These are phyloP conservation scores for Drosophila mimetica DNA, from an alignment of 2,888 invertebrate genomes.

Conservation along the genomic window DNA sequence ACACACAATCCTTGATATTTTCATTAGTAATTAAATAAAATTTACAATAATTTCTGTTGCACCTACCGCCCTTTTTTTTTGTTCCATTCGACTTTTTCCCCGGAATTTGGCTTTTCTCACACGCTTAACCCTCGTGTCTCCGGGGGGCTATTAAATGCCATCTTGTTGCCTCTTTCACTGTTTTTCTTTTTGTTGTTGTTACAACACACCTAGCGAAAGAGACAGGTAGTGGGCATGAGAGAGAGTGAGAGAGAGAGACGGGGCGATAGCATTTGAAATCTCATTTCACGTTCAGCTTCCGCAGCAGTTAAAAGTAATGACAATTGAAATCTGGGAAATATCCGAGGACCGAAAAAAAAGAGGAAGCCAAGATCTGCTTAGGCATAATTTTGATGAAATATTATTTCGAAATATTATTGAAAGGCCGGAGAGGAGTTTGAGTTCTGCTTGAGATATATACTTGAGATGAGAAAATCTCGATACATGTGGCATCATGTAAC, in stretches of 20 bases:
- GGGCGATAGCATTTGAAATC: constrained; percentile 30
- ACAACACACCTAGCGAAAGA: constrained; percentile 20
- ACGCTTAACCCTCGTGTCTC: constrained; percentile 44
- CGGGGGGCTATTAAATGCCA: constrained; percentile 50
- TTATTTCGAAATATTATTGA: constrained; percentile 31
- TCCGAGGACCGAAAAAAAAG: background rate
- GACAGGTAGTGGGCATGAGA: background rate
- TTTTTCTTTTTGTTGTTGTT: constrained; percentile 27
- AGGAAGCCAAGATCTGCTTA: constrained; percentile 29
- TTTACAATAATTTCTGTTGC: constrained; percentile 74
- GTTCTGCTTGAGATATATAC: constrained; percentile 5
- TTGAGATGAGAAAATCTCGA: background rate
- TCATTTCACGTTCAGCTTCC: constrained; percentile 64
- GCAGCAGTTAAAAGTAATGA: constrained; percentile 76
- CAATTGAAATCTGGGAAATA: constrained; percentile 60
- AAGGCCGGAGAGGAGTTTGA: background rate
- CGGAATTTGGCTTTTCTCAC: constrained; percentile 47
- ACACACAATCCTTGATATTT: constrained; percentile 61
- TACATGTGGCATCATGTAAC: background rate
- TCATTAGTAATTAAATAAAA: constrained; percentile 76
- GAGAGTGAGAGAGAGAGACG: background rate
- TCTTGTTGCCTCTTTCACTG: constrained; percentile 36
- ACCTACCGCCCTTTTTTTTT: constrained; percentile 19
- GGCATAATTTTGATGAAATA: constrained; percentile 42
- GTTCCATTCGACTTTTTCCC: constrained; percentile 29